phyloP scores from a whole-genome alignment of 1,140 invertebrate genomes.

The Solen grandis region DNA sequence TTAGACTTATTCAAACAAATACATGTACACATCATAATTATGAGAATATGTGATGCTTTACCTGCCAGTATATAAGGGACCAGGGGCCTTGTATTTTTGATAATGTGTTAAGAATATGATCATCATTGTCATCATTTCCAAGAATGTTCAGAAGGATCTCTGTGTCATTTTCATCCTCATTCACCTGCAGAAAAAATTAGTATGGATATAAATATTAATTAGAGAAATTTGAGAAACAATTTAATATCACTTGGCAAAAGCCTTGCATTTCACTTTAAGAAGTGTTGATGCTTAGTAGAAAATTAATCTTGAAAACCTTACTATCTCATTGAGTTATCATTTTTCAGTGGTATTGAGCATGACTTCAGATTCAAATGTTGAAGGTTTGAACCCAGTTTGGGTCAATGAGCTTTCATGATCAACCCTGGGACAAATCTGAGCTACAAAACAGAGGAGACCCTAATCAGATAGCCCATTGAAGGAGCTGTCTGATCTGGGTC shows the following conservation, averaged over 20 bases:
- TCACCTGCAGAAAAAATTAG: slow-evolving; percentile 65
- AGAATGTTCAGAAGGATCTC: slow-evolving; percentile 68
- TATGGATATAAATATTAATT: background rate
- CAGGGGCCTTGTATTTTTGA: slow-evolving; percentile 89
- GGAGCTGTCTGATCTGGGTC: no score
- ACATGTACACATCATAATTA: no score
- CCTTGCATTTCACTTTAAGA: background rate
- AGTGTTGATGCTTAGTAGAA: background rate
- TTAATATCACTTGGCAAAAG: background rate
- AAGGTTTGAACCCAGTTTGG: no score
- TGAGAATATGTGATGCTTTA: slow-evolving; percentile 56
- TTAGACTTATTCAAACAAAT: no score
- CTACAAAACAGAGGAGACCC: no score
- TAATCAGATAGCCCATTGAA: no score
- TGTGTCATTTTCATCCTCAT: slow-evolving; percentile 74
- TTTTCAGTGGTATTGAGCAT: no score
- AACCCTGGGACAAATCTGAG: no score
- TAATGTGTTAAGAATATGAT: slow-evolving; percentile 82
- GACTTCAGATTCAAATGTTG: no score
- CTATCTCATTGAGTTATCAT: no score
- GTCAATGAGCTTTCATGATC: no score
- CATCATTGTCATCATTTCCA: slow-evolving; percentile 60
- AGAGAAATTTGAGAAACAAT: background rate
- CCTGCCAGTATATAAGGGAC: slow-evolving; percentile 90
- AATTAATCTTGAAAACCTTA: no score